A percentile compares a stretch with the other conserved stretches of the same genome.
Evolutionary conservation across 2,888 invertebrate species (phyloP).

Genomic region (Neocrepidodera transversa): DNA sequence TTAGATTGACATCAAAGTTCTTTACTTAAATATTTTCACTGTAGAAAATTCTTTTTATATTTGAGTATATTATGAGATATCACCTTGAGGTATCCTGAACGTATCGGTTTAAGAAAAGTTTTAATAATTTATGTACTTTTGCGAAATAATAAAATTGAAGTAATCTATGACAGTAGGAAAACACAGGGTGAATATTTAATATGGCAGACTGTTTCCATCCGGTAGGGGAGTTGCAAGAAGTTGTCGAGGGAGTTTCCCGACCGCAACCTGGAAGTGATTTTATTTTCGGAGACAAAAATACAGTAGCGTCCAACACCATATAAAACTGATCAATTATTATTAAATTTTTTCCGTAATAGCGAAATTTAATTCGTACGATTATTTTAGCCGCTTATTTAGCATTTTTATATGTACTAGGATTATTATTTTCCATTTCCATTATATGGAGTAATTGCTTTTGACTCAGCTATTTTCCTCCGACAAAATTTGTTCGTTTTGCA

Average conservation of each 20-base stretch:
- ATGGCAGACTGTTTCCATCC: conserved; percentile 30
- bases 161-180: conserved; percentile 34
- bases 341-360: no score
- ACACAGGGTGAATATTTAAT: conserved; percentile 48
- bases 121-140: conserved; percentile 31
- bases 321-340: no score
- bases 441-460: conserved; percentile 36
- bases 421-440: conserved; percentile 38
- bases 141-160: conserved; percentile 36
- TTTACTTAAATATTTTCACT: no score
- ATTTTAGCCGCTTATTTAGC: conserved; percentile 31
- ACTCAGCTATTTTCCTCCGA: conserved; percentile 39
- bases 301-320: no score
- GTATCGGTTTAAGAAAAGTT: conserved; percentile 20
- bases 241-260: conserved; percentile 12
- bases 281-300: background rate
- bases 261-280: conserved; percentile 5
- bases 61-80: no score
- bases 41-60: no score
- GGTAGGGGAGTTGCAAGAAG: conserved; percentile 15
- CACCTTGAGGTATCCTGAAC: no score
- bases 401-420: conserved; percentile 38
- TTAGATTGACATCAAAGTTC: no score
- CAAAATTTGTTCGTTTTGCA: conserved; percentile 11
- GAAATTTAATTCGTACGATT: no score